Evolutionary conservation across 1,140 invertebrate species (phyloP).

Genomic region (Drosophila biarmipes): DNA sequence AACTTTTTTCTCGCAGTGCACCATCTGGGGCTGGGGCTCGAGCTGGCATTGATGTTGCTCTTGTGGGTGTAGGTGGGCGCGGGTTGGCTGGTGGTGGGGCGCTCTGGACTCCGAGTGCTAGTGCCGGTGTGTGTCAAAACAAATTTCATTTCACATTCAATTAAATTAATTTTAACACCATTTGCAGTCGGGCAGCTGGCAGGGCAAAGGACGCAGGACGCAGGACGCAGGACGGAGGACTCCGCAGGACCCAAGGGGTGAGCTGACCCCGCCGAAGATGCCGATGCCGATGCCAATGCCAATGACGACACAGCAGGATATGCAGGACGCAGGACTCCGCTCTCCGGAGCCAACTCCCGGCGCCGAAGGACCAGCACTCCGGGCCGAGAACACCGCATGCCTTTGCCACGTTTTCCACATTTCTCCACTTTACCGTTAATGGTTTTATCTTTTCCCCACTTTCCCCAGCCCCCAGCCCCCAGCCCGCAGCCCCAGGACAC

Average conservation of each 20-base stretch:
- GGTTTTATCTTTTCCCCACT: conserved; percentile 71
- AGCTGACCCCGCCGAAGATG: conserved; percentile 26
- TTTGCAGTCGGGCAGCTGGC: conserved; percentile 62
- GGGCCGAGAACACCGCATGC: conserved; percentile 58
- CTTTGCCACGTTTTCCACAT: conserved; percentile 79
- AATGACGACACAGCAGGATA: conserved; percentile 71
- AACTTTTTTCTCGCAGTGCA: background rate
- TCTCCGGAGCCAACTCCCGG: conserved; percentile 5
- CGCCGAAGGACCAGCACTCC: background rate
- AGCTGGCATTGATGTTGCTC: conserved; percentile 28
- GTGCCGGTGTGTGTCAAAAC: conserved; percentile 73
- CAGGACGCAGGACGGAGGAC: background rate
- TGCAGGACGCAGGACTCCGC: conserved; percentile 19
- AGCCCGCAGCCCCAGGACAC: conserved; percentile 8
- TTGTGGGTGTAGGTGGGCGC: conserved; percentile 28
- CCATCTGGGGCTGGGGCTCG: background rate
- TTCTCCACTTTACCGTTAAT: conserved; percentile 74
- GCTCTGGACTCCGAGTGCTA: conserved; percentile 12
- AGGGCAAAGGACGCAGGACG: background rate
- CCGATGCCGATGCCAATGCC: conserved; percentile 60
- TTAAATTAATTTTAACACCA: conserved; percentile 84
- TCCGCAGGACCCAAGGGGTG: conserved; percentile 21
- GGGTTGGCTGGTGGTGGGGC: background rate
- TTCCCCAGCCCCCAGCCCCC: conserved; percentile 2
- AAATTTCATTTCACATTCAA: conserved; percentile 84